A percentile compares a stretch with the other conserved stretches of the same genome.
phyloP scores from a whole-genome alignment of 2,113 vertebrate species.

The Felis chaus region DNA sequence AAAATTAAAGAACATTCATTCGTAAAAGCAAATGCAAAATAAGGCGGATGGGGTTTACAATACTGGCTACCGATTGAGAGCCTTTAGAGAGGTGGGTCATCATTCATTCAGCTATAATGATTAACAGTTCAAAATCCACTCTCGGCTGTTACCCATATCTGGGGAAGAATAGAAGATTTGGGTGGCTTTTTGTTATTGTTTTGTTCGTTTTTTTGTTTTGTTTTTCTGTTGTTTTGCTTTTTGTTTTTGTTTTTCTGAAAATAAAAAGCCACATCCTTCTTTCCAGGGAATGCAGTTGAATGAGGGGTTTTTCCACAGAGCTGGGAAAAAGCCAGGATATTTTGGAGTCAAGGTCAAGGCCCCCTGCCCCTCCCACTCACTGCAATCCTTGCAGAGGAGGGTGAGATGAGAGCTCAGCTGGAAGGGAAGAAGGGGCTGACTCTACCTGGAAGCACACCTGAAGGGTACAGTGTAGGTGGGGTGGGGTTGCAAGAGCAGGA shows the following conservation, averaged over 20 bases:
- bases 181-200: slow-evolving; percentile 46
- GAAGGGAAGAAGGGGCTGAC: background rate
- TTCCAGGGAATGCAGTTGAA: slow-evolving; percentile 80
- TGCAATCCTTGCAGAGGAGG: background rate
- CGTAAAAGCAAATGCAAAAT: slow-evolving; percentile 65
- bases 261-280: slow-evolving; percentile 79
- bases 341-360: slow-evolving; percentile 69
- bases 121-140: slow-evolving; percentile 80
- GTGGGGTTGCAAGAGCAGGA: background rate
- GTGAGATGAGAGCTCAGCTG: background rate
- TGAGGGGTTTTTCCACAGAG: background rate
- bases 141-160: slow-evolving; percentile 63
- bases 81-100: slow-evolving; percentile 71
- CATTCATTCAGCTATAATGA: slow-evolving; percentile 77
- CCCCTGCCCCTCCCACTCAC: background rate
- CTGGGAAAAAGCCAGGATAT: slow-evolving; percentile 72
- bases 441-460: background rate
- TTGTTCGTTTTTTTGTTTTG: slow-evolving; percentile 44
- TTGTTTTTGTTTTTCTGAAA: slow-evolving; percentile 65
- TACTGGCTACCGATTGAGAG: slow-evolving; percentile 57
- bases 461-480: background rate
- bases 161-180: slow-evolving; percentile 73
- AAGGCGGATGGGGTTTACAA: slow-evolving; percentile 35
- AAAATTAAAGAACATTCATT: slow-evolving; percentile 73
- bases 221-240: background rate